Base-by-base conservation (phyloP, 2,888 invertebrate genomes). In the Tetropium fuscum region DNA sequence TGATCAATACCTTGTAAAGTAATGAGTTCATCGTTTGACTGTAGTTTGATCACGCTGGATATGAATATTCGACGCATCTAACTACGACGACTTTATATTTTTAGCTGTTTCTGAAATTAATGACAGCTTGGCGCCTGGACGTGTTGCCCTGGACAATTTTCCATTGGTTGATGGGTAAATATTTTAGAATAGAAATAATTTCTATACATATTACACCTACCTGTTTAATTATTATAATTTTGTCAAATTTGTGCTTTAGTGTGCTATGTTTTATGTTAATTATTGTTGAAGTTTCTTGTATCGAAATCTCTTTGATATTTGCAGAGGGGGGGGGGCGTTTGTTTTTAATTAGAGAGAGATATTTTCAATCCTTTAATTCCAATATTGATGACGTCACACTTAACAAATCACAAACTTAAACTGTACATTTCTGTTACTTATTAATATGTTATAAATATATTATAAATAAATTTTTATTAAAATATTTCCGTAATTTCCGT, bases 161-260 rank as follows among this genome's bases (percentile, higher is more conserved):
- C 81, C 81, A 4, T 68, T 81, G 20, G 75, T 81, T 19, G 81
- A 81, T 34, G 80, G 80, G 81, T 81, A 51, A 40, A 74, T 69
- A 53, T 40, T 38, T 25, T 13, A 20, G 30, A 11, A 48, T 55
- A 38, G 18, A 19, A 7, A 7, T 38, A 38, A 15, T 18, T 13
- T 38, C n/a, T 2, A 1, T 27, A 27, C 6, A 8, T 2, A 27
- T 8, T 27, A 22, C 22, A 22, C 7, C 7, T 22, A 22, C 22
- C 3, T 22, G 22, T 7, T 13, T 4, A 36, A 36, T n/a, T 5
- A n/a, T 3, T 15, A n/a, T n/a, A n/a, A n/a, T n/a, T n/a, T n/a
- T n/a, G n/a, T 22, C 11, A n/a, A 13, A 20, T 41, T 2, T 41
- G 5, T 41, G 10, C 19, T n/a, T 8, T 2, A 27, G 2, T 27